These are phyloP conservation scores for Bovichtus variegatus DNA, from an alignment of 2,797 vertebrate genomes.

Conservation along the genomic window DNA sequence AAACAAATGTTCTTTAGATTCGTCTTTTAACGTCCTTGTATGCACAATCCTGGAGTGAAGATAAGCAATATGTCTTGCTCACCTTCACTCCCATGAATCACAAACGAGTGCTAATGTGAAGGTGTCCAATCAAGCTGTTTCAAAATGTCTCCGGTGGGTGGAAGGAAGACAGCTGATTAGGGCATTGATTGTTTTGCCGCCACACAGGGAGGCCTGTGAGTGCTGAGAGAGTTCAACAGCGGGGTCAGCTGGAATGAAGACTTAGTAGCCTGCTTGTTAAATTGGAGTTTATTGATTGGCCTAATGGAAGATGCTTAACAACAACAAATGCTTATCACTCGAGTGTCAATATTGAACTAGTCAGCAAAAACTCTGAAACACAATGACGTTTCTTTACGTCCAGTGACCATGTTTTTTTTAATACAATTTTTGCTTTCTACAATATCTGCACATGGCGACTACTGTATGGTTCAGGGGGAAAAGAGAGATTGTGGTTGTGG, in stretches of 20 bases:
- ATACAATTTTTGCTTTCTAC: not conserved
- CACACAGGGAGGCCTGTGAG: not conserved
- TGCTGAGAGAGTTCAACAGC: conserved; percentile 5
- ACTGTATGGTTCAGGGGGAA: not conserved
- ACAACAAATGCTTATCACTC: too few species aligned
- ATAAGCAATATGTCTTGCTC: conserved; percentile 10
- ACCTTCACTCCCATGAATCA: not conserved
- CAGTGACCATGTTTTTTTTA: too few species aligned
- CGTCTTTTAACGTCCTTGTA: conserved; percentile 16
- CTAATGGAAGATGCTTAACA: too few species aligned
- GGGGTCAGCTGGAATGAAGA: not conserved
- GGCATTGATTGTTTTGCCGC: not conserved
- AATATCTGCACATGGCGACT: too few species aligned
- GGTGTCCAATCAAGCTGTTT: not conserved
- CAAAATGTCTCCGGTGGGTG: not conserved
- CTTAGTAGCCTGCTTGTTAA: not conserved
- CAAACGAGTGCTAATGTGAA: not conserved
- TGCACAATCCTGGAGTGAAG: conserved; percentile 19
- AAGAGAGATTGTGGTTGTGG: not conserved
- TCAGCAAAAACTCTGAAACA: too few species aligned
- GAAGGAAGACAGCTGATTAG: not conserved
- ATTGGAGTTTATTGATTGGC: too few species aligned
- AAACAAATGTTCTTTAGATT: not conserved
- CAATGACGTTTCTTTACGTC: too few species aligned
- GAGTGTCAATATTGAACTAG: too few species aligned